Percentiles rank a stretch among this genome's conserved stretches.
These are phyloP conservation scores for Anagrus nilaparvatae DNA, from an alignment of 1,140 invertebrate species.

Conservation along the genomic window DNA sequence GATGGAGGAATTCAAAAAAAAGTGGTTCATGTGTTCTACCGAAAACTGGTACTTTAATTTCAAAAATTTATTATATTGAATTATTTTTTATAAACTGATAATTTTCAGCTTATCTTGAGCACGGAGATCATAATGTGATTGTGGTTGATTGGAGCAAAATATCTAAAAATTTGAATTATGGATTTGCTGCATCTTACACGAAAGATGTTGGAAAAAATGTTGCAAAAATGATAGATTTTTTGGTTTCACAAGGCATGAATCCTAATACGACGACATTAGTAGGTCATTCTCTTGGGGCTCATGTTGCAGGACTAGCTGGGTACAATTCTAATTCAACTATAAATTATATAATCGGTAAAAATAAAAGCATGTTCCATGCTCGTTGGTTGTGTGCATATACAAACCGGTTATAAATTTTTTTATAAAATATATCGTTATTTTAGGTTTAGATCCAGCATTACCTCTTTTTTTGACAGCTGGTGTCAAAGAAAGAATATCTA, in stretches of 20 bases:
- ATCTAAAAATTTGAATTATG: conserved; percentile 31
- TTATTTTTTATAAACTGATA: too few relatives aligned
- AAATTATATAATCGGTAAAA: conserved; percentile 26
- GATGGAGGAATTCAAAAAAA: conserved; percentile 38
- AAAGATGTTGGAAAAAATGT: conserved; percentile 26
- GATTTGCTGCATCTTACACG: conserved; percentile 26
- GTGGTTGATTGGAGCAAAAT: conserved; percentile 47
- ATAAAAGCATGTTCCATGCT: too few relatives aligned
- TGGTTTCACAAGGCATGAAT: conserved; percentile 26
- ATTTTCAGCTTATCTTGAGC: conserved; percentile 24
- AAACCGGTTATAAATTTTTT: neutral
- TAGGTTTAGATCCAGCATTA: conserved; percentile 49
- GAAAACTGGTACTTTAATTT: conserved; percentile 32
- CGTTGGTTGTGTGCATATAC: too few relatives aligned
- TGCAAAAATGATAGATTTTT: conserved; percentile 30
- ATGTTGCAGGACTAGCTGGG: conserved; percentile 41
- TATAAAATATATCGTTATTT: neutral
- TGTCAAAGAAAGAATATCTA: conserved; percentile 48
- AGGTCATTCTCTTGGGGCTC: conserved; percentile 44
- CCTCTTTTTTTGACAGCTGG: conserved; percentile 41
- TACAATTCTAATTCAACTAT: conserved; percentile 21
- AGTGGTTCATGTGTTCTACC: conserved; percentile 28
- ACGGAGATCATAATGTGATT: conserved; percentile 45
- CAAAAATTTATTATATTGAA: too few relatives aligned
- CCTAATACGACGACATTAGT: conserved; percentile 34